Base-by-base conservation (phyloP, 2,888 invertebrate species). In the Lepeophtheirus nordmannii region DNA sequence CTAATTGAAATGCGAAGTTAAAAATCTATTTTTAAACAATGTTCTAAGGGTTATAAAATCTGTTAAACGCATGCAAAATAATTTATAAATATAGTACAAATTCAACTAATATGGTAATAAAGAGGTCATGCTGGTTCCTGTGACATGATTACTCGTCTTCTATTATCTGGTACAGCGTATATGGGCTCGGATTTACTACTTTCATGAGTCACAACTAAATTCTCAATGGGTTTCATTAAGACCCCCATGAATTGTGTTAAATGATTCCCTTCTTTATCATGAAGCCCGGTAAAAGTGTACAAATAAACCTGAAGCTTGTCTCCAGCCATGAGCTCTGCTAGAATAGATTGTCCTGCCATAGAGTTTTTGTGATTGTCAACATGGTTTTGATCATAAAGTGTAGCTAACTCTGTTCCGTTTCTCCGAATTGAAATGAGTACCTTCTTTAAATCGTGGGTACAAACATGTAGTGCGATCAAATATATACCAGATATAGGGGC, bases 231-330 rank as follows among this genome's bases (percentile, higher is more conserved):
- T 10, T 66, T 66, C 37, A 66, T 20, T 22, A 66, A 41, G 11
- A 66, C 14, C 1, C 66, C 66, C 39, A 38, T 23, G 17, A 58
- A 66, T 17, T 66, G 66, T 11, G 66, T 66, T 17, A 66, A 2
- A 60, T 66, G 66, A 23, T 66, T 66, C n/a, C 60, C 60, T 20
- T 58, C 39, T 41, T 66, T 66, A 17, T 66, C 66, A n/a, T 60
- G 60, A 10, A 66, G 53, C 22, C 66, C 66, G 10, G 66, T 66
- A 23, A 66, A 66, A 8, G 66, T 66, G 23, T 66, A 66, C 60
- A 66, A 41, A 22, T 66, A 66, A 10, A 40, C 46, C 41, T 66
- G 66, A 14, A 66, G 14, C 40, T 40, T 38, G 38, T 66, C 66
- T 20, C 66, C 66, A 22, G n/a, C 60, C 8, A 12, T 39, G 3